A percentile compares a stretch with the other conserved stretches of the same genome.
These are phyloP conservation scores for Lasioglossum leucozonium DNA, from an alignment of 2,888 invertebrate genomes.

Conservation along the genomic window DNA sequence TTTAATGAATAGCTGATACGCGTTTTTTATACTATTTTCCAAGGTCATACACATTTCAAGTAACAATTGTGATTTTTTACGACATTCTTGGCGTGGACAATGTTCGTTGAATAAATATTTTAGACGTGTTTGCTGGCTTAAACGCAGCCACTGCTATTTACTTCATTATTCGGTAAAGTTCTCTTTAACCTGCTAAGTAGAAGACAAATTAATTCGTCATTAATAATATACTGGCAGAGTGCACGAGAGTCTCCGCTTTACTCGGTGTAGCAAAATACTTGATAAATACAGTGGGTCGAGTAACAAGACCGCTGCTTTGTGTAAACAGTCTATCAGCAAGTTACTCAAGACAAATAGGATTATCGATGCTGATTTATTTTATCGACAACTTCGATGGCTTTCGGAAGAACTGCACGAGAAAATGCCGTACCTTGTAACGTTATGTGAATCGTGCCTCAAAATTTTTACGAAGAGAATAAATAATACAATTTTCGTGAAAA, in stretches of 20 bases:
- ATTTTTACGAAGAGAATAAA: neutral
- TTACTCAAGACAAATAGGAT: slow-evolving; percentile 2
- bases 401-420: neutral
- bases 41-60: neutral
- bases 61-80: neutral
- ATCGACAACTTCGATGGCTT: neutral
- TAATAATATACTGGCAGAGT: neutral
- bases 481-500: too few relatives aligned
- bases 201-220: too few relatives aligned
- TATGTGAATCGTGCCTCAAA: neutral
- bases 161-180: too few relatives aligned
- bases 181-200: too few relatives aligned
- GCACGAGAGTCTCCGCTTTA: neutral
- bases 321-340: neutral
- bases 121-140: too few relatives aligned
- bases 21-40: too few relatives aligned
- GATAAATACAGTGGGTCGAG: neutral
- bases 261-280: neutral
- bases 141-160: too few relatives aligned
- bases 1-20: neutral
- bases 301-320: neutral
- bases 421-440: neutral
- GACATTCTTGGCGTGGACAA: neutral
- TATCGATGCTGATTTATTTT: neutral
- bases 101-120: neutral